Base-by-base conservation (phyloP, 1,140 invertebrate genomes). In the Streblospio benedicti region DNA sequence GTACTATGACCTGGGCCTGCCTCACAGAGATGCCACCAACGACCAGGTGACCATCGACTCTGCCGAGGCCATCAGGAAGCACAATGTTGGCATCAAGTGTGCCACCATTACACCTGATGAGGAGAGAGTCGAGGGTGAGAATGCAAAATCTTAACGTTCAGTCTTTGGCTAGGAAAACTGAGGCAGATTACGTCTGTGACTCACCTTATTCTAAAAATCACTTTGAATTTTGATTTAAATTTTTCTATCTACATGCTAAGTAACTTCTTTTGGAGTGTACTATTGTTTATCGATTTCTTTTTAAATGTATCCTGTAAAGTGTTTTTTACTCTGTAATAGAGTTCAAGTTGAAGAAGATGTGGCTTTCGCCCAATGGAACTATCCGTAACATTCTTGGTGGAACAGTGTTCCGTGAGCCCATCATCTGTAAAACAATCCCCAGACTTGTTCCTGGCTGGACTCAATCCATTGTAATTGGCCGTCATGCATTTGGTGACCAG, bases 31-130 rank as follows among this genome's bases (percentile, higher is more conserved):
- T 75, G 83, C 86, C 67, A 99, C 96, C 12, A 83, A 93, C 54
- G 96, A 99, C 75, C 84, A 93, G 68, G 93, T 99, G 0, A 99
- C 96, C 0, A 82, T 99, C 64, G 95, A 99, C 66, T 92, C 93
- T 73, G 96, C 96, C 1, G 85, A 97, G 72, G 96, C 96, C 23
- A 89, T 98, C 62, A 91, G 92, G 73, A 92, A 95, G 69, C 97
- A 96, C 79, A 98, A 93, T 80, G 95, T 99, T 28, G 97, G 94
- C 53, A 94, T 99, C 62, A 99, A 99, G 79, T 99, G 97, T 77
- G 96, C 96, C 4, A 99, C 96, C 6, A 99, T 99, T 63, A 98
- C 96, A 0, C 95, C 96, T 0, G 96, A 99, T 79, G 96, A 99
- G 75, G 83, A 83, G 54, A 79, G 91, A 71, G 90, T 93, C 23